Base-by-base conservation (phyloP, 92 coral and sea anemone genomes). In the Zoanthus gigantus region DNA sequence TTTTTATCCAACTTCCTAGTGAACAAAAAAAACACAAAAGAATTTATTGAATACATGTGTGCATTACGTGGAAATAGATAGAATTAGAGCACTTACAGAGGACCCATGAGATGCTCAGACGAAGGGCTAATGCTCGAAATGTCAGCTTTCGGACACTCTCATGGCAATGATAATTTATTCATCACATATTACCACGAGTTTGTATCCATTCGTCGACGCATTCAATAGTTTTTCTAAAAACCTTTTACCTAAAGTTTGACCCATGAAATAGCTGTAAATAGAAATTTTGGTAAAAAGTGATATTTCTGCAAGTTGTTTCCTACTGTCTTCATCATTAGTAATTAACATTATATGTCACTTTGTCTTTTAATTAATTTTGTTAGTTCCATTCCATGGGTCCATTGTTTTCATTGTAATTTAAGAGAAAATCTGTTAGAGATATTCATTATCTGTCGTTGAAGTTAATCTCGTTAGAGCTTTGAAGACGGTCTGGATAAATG, bases 401-500 rank as follows among this genome's bases (percentile, higher is more conserved):
- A 61, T 61, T 61, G 9, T 34, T 34, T 34, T 3, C 42, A 34
- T 34, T 34, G 9, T 0, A 61, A 61, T 50, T 61, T 61, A 18
- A 61, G n/a, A 61, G 68, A 61, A 61, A 61, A 61, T 61, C 54
- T 61, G n/a, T 61, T 0, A 61, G 68, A 50, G 8, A 61, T 61
- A 61, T 61, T 4, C 34, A 11, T 74, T 44, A 74, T 30, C 77
- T 76, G 74, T 86, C 76, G 46, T 91, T 78, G 71, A 83, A 48
- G 77, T 83, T 30, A 58, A 46, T 80, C 87, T 56, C 81, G 72
- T 54, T 71, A 61, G 68, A 42, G 34, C 68, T 53, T 71, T 90
- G 83, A 50, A 47, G 63, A 86, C 88, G 63, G 81, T 87, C 90
- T 66, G 85, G 90, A 72, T 88, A 88, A 32, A 72, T 32, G 66